Percentiles rank a stretch among this genome's conserved stretches.
These are phyloP conservation scores for Zoanthus sansibaricus DNA, from an alignment of 92 coral and sea anemone genomes.

Conservation along the genomic window DNA sequence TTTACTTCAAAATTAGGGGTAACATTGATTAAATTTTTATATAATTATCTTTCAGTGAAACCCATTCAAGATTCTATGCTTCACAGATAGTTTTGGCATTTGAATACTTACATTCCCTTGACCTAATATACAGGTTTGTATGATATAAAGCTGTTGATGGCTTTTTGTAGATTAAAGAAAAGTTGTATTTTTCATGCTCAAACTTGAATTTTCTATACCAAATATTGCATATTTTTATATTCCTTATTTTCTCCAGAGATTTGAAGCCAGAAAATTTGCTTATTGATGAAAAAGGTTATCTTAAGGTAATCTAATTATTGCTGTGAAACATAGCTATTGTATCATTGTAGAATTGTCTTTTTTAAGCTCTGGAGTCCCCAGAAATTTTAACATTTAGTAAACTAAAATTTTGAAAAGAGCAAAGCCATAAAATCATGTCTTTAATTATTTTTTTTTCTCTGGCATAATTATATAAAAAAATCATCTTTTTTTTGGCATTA, in stretches of 20 bases:
- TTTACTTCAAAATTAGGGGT: not conserved
- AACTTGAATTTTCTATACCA: not conserved
- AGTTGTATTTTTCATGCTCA: not conserved
- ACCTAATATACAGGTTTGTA: conserved; percentile 95
- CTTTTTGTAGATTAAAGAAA: not conserved
- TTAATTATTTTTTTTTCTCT: too few relatives aligned
- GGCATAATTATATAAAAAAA: too few relatives aligned
- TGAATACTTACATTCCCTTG: conserved; percentile 97
- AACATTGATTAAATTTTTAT: not conserved
- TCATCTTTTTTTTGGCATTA: too few relatives aligned
- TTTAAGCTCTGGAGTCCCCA: too few relatives aligned
- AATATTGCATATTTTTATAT: not conserved
- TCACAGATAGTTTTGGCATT: conserved; percentile 99
- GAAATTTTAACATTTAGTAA: too few relatives aligned
- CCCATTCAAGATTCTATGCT: conserved; percentile 99
- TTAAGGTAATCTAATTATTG: conserved; percentile 71
- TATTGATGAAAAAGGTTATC: conserved; percentile 96
- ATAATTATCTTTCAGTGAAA: conserved; percentile 81
- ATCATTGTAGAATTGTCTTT: too few relatives aligned
- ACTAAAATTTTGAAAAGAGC: too few relatives aligned
- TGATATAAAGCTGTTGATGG: not conserved
- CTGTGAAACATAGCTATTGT: too few relatives aligned
- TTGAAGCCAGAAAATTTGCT: conserved; percentile 98
- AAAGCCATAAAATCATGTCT: too few relatives aligned
- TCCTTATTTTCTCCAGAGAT: conserved; percentile 72